phyloP scores from a whole-genome alignment of 2,113 vertebrate species.

The Hyaena hyaena region DNA sequence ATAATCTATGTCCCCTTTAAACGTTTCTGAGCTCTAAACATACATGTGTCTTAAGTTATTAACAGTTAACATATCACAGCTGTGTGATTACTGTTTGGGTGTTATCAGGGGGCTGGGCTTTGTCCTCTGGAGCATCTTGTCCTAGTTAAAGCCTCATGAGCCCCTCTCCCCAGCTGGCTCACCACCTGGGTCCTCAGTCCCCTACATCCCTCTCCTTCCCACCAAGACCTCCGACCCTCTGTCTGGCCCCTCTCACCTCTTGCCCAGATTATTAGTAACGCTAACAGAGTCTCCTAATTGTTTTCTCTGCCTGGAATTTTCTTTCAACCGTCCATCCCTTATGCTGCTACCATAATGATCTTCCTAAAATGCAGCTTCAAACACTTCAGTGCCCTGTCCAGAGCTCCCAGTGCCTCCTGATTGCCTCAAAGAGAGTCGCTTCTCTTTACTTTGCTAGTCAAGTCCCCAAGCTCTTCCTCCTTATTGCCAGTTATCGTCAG shows the following conservation, averaged over 20 bases:
- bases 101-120: no score
- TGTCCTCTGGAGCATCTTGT: no score
- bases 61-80: background rate
- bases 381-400: background rate
- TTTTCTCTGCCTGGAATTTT: background rate
- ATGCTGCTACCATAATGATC: background rate
- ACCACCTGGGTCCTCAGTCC: no score
- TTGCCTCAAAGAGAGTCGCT: background rate
- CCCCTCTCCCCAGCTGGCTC: background rate
- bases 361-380: background rate
- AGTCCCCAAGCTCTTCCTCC: background rate
- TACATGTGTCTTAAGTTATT: background rate
- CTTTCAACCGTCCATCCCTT: background rate
- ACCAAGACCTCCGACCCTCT: background rate
- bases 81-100: background rate
- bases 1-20: background rate
- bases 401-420: background rate
- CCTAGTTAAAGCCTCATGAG: background rate
- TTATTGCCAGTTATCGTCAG: background rate
- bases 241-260: background rate
- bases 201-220: background rate
- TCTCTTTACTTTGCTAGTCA: background rate
- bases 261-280: background rate
- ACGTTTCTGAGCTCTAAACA: background rate
- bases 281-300: background rate